Percentiles rank a stretch among this genome's conserved stretches.
These are phyloP conservation scores for Mystacornis crossleyi DNA, from an alignment of 2,113 vertebrate genomes.

Conservation along the genomic window DNA sequence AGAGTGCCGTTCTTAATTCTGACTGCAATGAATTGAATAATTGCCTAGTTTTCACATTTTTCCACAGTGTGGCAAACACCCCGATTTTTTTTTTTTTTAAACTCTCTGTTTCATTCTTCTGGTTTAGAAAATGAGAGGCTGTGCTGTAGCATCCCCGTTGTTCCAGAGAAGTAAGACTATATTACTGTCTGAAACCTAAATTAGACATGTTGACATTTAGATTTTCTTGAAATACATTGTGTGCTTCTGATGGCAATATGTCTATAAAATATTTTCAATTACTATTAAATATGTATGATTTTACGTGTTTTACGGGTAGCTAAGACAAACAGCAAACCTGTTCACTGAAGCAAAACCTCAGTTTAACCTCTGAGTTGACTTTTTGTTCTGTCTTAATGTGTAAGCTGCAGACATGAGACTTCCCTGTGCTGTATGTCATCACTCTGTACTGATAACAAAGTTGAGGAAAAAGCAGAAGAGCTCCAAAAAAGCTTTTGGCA, in stretches of 20 bases:
- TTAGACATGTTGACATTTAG: background rate
- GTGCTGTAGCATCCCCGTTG: background rate
- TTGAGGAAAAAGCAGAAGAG: background rate
- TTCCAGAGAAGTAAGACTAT: background rate
- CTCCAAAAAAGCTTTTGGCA: background rate
- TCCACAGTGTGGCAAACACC: background rate
- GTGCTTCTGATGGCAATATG: background rate
- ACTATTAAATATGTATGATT: background rate
- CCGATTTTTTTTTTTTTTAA: background rate
- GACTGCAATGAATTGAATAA: background rate
- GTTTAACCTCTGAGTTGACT: background rate
- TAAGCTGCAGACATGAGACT: background rate
- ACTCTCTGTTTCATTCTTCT: background rate
- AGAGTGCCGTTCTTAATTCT: background rate
- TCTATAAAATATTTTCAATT: background rate
- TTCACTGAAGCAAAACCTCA: background rate
- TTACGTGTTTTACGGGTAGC: background rate
- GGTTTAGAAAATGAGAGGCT: background rate
- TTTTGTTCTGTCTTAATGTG: background rate
- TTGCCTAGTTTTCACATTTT: background rate
- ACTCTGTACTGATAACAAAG: background rate
- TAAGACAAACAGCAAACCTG: background rate
- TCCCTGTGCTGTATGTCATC: background rate
- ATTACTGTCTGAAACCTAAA: background rate
- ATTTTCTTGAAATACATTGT: background rate